Conservation (phyloP, 2,797 vertebrate genomes). For the Propithecus perrieri region DNA sequence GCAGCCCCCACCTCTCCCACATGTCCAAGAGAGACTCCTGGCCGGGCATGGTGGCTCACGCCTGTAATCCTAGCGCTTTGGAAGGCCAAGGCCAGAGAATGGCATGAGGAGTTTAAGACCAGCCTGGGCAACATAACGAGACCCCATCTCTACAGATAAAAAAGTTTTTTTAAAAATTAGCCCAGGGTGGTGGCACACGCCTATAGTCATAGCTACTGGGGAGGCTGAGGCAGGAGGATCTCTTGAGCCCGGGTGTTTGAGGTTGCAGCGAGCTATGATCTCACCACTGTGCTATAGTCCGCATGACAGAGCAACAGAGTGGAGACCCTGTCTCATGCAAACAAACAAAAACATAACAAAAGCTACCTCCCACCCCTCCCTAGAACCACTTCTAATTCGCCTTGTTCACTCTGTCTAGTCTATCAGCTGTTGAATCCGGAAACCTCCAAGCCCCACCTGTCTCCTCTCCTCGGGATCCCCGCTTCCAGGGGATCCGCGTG, state of each 20-base stretch:
- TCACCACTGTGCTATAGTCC: neutral
- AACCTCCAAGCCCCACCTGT: neutral
- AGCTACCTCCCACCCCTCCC: neutral
- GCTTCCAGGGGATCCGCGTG: neutral
- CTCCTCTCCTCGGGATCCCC: neutral
- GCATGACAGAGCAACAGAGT: neutral
- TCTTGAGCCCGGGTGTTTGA: neutral
- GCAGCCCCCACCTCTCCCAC: rapidly evolving
- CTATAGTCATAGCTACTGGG: neutral
- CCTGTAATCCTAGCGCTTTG: neutral
- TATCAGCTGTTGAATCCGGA: neutral
- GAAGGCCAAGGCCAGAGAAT: neutral
- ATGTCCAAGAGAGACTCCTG: neutral
- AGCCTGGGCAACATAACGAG: neutral
- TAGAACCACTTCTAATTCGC: neutral
- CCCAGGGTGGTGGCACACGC: too few relatives aligned
- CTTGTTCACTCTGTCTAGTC: neutral
- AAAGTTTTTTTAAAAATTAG: neutral
- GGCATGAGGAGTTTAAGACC: neutral
- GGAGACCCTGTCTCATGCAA: neutral
- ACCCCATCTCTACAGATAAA: neutral
- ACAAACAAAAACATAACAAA: neutral
- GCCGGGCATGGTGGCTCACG: neutral
- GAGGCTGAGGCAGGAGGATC: neutral
- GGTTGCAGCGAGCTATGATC: neutral